These are phyloP conservation scores for Pseudocheirus occidentalis DNA, from an alignment of 2,797 vertebrate species.

Conservation along the genomic window DNA sequence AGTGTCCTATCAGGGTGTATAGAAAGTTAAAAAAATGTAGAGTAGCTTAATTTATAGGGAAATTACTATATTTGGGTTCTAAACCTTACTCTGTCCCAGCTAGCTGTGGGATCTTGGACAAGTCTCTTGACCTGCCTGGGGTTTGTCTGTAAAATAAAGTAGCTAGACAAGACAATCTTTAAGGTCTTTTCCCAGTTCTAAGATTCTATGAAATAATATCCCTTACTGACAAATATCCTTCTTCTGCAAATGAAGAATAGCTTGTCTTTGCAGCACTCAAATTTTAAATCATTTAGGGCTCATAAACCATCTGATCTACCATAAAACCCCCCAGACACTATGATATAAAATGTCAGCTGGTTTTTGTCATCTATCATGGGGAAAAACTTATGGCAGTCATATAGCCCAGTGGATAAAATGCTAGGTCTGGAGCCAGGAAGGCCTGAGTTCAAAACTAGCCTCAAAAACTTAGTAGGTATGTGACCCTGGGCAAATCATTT, in stretches of 20 bases:
- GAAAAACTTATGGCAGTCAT: not conserved
- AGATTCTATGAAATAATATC: not conserved
- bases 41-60: not conserved
- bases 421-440: not conserved
- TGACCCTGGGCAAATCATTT: not conserved
- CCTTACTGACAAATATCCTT: not conserved
- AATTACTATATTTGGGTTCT: conserved; percentile 1
- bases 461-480: not conserved
- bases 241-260: not conserved
- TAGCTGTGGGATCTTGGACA: not conserved
- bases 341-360: not conserved
- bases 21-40: not conserved
- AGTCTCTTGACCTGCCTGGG: not conserved
- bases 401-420: not conserved
- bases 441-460: not conserved
- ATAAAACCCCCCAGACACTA: not conserved
- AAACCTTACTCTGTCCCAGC: not conserved
- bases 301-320: not conserved
- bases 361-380: not conserved
- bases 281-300: not conserved
- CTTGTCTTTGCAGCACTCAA: not conserved
- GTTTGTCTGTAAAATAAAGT: not conserved
- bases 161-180: not conserved
- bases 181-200: not conserved
- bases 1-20: not conserved